Evolutionary conservation across 92 coral and sea anemone species (phyloP).

Genomic region (Chrysogorgia sp.): DNA sequence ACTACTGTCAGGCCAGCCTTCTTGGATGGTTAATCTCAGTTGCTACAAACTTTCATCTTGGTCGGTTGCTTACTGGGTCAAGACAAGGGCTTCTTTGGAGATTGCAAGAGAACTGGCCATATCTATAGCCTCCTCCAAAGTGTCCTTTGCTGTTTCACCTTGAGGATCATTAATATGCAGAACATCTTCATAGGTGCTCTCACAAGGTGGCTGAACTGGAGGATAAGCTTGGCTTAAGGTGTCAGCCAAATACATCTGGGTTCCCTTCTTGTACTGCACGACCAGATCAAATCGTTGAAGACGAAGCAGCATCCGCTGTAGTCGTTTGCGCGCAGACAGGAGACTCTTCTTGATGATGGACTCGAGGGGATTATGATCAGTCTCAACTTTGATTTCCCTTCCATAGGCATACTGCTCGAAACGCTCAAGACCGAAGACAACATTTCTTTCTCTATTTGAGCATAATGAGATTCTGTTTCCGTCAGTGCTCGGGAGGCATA

Average conservation of each 20-base stretch:
- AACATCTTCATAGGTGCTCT: background rate
- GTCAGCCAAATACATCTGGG: slow-evolving; percentile 43
- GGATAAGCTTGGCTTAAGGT: slow-evolving; percentile 42
- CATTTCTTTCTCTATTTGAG: slow-evolving; percentile 35
- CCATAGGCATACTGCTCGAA: slow-evolving; percentile 40
- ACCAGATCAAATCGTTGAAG: slow-evolving; percentile 40
- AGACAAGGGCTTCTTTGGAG: slow-evolving; percentile 29
- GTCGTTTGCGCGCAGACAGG: slow-evolving; percentile 37
- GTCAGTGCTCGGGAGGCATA: slow-evolving; percentile 24
- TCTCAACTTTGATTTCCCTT: slow-evolving; percentile 20
- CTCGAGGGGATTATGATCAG: slow-evolving; percentile 43
- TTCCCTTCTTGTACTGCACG: slow-evolving; percentile 51
- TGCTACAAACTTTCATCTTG: slow-evolving; percentile 19
- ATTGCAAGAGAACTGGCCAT: slow-evolving; percentile 43
- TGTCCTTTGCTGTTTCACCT: slow-evolving; percentile 40
- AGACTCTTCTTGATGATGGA: slow-evolving; percentile 37
- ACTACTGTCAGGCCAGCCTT: slow-evolving; percentile 48
- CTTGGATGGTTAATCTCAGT: slow-evolving; percentile 33
- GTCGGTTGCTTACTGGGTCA: slow-evolving; percentile 43
- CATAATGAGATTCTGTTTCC: slow-evolving; percentile 27
- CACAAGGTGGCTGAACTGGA: background rate
- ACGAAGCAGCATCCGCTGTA: slow-evolving; percentile 41
- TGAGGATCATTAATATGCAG: slow-evolving; percentile 4
- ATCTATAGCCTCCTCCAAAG: slow-evolving; percentile 34
- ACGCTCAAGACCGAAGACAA: slow-evolving; percentile 27